Base-by-base conservation (phyloP, 2,888 invertebrate species). In the Sphaerophoria rueppellii region DNA sequence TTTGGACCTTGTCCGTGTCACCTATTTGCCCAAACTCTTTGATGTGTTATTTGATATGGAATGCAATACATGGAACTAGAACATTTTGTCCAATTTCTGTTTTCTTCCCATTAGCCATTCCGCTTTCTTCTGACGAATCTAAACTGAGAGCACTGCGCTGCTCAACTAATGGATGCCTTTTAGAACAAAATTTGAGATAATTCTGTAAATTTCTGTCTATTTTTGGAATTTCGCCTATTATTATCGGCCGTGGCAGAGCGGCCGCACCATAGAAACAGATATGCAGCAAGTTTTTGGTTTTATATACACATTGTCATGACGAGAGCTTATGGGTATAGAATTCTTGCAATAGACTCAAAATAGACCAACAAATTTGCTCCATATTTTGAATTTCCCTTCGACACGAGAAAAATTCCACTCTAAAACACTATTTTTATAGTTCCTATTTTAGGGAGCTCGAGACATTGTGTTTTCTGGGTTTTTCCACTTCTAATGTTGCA, bases 181-280 rank as follows among this genome's bases (percentile, higher is more conserved):
- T 46, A 46, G 63, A 61, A 43, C 54, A 40, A 32, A 9, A 7
- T 43, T 40, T 43, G 65, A 78, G 75, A 75, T 74, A 70, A 71
- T 76, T 69, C 52, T 82, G 63, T 55, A 24, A 24, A 24, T 61
- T 83, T 83, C 80, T 79, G 80, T 79, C 83, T 86, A 86, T 86
- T 86, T 86, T 86, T 73, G 86, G 86, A 86, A 82, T 54, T 35
- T 82, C 24, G 71, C 55, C 82, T 74, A 86, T 82, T 86, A 86
- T 86, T 82, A 82, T 86, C 74, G 77, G 82, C 77, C 77, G 70
- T 24, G 24, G 1, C 24, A 24, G 24, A 24, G 24, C 74, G 77
- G 82, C 78, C 77, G 65, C 73, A 46, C 63, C 46, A 32, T 12
- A 16, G 46, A 9, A 86, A 82, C 82, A 74, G 86, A 86, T 86